A percentile compares a stretch with the other conserved stretches of the same genome.
phyloP scores from a whole-genome alignment of 2,113 vertebrate species.

The Phylloscopus trochiloides region DNA sequence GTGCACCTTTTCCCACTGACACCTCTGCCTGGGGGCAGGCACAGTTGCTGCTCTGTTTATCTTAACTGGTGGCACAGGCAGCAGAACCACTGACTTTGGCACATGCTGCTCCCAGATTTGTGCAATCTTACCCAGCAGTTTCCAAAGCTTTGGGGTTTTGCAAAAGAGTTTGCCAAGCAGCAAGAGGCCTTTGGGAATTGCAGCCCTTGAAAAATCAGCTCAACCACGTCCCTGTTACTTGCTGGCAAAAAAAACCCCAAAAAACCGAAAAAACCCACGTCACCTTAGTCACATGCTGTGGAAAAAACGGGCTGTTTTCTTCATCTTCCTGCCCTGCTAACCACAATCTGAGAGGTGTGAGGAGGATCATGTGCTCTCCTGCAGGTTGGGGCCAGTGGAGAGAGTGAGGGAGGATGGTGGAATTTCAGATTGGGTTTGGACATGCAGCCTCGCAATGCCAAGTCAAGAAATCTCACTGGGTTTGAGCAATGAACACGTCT shows the following conservation, averaged over 20 bases:
- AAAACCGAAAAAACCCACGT: background rate
- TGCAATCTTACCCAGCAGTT: background rate
- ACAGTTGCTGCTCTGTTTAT: background rate
- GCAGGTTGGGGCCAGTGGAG: background rate
- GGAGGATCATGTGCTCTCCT: background rate
- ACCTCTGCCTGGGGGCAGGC: background rate
- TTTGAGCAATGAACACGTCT: background rate
- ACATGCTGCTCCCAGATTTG: background rate
- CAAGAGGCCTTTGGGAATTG: background rate
- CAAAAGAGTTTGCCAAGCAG: background rate
- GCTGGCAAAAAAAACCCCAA: background rate
- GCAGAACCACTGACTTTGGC: background rate
- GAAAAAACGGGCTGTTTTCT: background rate
- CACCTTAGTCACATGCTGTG: background rate
- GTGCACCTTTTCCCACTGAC: background rate
- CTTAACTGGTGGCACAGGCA: background rate
- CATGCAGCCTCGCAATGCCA: background rate
- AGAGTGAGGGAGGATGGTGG: background rate
- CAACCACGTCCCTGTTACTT: background rate
- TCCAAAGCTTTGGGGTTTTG: slow-evolving; percentile 3
- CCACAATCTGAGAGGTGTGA: background rate
- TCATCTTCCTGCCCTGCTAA: background rate
- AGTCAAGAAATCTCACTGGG: background rate
- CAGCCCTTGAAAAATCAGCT: background rate
- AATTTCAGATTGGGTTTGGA: slow-evolving; percentile 5